Evolutionary conservation across 1,140 invertebrate genomes (phyloP).

Genomic region (silkworm (Bombyx mori)): ASM3026992v2 NC_085113.1:11354001-11354500

Average conservation of each 20-base stretch:
- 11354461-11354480: no score
- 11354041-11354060: slow-evolving; percentile 35
- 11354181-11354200: slow-evolving; percentile 47
- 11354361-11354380: no score
- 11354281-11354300: slow-evolving; percentile 20
- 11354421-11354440: no score
- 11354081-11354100: slow-evolving; percentile 52
- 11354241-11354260: slow-evolving; percentile 32
- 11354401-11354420: no score
- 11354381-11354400: no score
- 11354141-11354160: slow-evolving; percentile 42
- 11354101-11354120: slow-evolving; percentile 43
- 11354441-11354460: no score
- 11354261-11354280: not conserved
- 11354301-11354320: not conserved
- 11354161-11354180: slow-evolving; percentile 43
- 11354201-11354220: slow-evolving; percentile 59
- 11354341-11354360: no score
- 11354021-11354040: slow-evolving; percentile 53
- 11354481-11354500: no score
- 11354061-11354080: slow-evolving; percentile 42
- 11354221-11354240: slow-evolving; percentile 52
- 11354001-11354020: slow-evolving; percentile 47
- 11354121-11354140: slow-evolving; percentile 34
- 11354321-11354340: no score